Evolutionary conservation across 2,113 vertebrate genomes (phyloP).

Genomic region (Merops nubicus): DNA sequence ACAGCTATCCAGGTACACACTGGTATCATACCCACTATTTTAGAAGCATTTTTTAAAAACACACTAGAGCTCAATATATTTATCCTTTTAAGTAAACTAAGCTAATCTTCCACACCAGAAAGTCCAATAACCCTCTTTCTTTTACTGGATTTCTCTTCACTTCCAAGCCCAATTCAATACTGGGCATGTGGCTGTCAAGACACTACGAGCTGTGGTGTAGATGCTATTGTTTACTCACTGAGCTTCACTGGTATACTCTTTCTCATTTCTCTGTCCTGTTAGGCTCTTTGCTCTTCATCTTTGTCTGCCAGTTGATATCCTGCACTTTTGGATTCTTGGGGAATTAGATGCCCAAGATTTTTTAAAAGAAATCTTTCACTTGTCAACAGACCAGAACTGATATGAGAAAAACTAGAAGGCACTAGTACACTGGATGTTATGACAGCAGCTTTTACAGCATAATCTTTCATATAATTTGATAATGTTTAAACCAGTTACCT

Average conservation of each 20-base stretch:
- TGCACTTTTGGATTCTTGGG: not conserved
- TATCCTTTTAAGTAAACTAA: not conserved
- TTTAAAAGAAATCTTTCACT: not conserved
- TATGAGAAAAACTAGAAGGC: not conserved
- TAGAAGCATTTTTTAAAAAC: not conserved
- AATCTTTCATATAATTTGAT: not conserved
- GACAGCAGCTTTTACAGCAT: not conserved
- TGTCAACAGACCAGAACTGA: not conserved
- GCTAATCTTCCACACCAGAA: not conserved
- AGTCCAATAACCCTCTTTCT: not conserved
- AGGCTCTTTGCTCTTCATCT: not conserved
- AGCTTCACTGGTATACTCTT: not conserved
- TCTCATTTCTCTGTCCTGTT: not conserved
- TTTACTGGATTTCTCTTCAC: not conserved
- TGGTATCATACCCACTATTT: not conserved
- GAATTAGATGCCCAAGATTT: not conserved
- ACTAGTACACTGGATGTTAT: not conserved
- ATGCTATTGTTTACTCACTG: not conserved
- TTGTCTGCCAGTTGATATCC: not conserved
- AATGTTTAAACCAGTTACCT: not conserved
- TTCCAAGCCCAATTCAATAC: not conserved
- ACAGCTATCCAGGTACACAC: rapidly evolving
- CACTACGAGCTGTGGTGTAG: not conserved
- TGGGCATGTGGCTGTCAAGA: not conserved
- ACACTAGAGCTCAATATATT: too few species aligned